phyloP scores from a whole-genome alignment of 2,113 vertebrate species.

The Naja naja region DNA sequence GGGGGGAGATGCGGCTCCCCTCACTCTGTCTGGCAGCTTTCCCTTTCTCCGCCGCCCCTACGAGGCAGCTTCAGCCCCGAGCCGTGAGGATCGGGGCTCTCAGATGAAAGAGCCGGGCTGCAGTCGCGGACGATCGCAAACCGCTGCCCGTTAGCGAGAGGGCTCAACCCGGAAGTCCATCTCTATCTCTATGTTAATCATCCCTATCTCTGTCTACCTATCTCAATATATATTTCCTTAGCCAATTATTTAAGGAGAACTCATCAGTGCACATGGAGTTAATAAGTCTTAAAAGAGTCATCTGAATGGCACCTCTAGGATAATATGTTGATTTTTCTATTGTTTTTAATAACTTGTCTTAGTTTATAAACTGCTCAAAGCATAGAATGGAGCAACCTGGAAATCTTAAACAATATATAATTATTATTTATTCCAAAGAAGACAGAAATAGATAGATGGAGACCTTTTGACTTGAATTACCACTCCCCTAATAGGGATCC shows the following conservation, averaged over 20 bases:
- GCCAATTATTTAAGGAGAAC: background rate
- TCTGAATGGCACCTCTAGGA: background rate
- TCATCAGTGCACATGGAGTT: background rate
- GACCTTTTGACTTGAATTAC: background rate
- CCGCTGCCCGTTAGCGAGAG: too few species aligned
- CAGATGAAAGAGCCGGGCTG: too few species aligned
- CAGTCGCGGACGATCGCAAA: too few species aligned
- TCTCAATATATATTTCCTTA: background rate
- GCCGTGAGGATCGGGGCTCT: too few species aligned
- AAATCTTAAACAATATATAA: background rate
- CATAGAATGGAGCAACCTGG: background rate
- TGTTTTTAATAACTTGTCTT: background rate
- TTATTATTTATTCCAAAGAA: background rate
- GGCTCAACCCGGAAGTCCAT: too few species aligned
- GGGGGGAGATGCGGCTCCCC: too few species aligned
- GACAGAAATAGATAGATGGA: background rate
- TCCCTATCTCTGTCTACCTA: background rate
- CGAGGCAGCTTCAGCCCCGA: too few species aligned
- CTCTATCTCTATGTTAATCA: too few species aligned
- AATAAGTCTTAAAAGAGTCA: background rate
- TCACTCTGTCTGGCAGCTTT: too few species aligned
- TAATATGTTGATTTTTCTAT: background rate
- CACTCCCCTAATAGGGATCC: constrained; percentile 28
- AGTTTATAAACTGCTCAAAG: background rate
- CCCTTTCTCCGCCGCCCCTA: too few species aligned